Percentiles rank a stretch among this genome's conserved stretches.
These are phyloP conservation scores for Tachysurus fulvidraco DNA, from an alignment of 2,113 vertebrate genomes.

Conservation along the genomic window DNA sequence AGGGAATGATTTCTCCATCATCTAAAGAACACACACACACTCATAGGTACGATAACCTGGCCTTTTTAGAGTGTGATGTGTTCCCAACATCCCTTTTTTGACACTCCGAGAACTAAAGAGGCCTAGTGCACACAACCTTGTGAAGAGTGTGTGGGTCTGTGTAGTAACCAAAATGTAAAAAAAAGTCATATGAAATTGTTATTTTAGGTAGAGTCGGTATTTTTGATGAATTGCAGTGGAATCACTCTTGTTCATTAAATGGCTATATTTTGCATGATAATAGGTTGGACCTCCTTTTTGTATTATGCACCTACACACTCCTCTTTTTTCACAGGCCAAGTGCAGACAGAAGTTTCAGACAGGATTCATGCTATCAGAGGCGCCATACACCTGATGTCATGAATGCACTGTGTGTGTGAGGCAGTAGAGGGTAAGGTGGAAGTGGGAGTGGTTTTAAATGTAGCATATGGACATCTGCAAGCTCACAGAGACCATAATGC, in stretches of 20 bases:
- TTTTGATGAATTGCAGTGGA: not conserved
- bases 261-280: not conserved
- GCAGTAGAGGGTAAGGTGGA: constrained; percentile 18
- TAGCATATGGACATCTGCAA: constrained; percentile 54
- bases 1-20: not conserved
- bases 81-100: not conserved
- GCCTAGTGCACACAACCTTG: not conserved
- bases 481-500: constrained; percentile 51
- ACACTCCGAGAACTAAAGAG: not conserved
- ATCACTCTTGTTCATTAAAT: not conserved
- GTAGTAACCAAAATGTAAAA: not conserved
- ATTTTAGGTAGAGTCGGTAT: not conserved
- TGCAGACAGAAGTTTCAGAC: constrained; percentile 7
- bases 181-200: not conserved
- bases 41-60: not conserved
- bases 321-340: not conserved
- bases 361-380: constrained; percentile 40
- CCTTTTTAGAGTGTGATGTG: not conserved
- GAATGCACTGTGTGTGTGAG: constrained; percentile 33
- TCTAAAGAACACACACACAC: not conserved
- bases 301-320: not conserved
- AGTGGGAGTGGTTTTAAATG: constrained; percentile 40
- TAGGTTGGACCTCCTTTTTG: not conserved
- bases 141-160: not conserved
- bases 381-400: constrained; percentile 34